phyloP scores from a whole-genome alignment of 2,888 invertebrate genomes.

The Druceiella hillmani region DNA sequence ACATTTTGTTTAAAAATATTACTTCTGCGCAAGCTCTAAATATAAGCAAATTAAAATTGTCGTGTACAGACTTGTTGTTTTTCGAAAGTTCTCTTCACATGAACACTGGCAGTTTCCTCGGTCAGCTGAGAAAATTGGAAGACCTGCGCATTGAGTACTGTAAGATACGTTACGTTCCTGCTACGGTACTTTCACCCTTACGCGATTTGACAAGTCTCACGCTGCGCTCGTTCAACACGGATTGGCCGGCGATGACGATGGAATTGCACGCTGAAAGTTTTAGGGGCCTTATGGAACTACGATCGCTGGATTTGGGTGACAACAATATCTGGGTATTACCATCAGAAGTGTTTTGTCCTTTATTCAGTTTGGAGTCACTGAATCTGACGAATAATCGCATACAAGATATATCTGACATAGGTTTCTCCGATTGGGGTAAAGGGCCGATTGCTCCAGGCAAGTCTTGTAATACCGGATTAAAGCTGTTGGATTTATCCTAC shows the following conservation, averaged over 20 bases:
- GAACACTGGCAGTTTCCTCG: constrained; percentile 56
- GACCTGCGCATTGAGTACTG: constrained; percentile 70
- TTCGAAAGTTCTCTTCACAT: constrained; percentile 67
- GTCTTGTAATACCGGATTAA: constrained; percentile 64
- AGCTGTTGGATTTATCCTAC: constrained; percentile 65
- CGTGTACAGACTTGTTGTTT: constrained; percentile 69
- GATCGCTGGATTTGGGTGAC: constrained; percentile 64
- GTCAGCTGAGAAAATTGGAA: constrained; percentile 64
- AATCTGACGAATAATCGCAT: constrained; percentile 75
- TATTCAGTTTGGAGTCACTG: constrained; percentile 60
- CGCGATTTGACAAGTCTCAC: constrained; percentile 63
- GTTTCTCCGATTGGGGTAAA: constrained; percentile 70
- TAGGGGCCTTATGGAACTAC: constrained; percentile 61
- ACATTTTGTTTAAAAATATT: constrained; percentile 64
- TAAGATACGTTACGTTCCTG: constrained; percentile 69
- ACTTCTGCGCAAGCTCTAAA: constrained; percentile 66
- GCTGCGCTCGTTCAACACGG: constrained; percentile 68
- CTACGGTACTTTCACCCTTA: constrained; percentile 62
- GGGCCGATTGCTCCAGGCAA: constrained; percentile 62
- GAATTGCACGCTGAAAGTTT: constrained; percentile 71
- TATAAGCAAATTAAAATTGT: constrained; percentile 61
- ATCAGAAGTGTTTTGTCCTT: constrained; percentile 65
- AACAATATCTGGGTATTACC: constrained; percentile 75
- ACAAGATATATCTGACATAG: constrained; percentile 69
- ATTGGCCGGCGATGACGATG: constrained; percentile 76